phyloP scores from a whole-genome alignment of 2,888 invertebrate genomes.

The Neoaliturus tenellus region DNA sequence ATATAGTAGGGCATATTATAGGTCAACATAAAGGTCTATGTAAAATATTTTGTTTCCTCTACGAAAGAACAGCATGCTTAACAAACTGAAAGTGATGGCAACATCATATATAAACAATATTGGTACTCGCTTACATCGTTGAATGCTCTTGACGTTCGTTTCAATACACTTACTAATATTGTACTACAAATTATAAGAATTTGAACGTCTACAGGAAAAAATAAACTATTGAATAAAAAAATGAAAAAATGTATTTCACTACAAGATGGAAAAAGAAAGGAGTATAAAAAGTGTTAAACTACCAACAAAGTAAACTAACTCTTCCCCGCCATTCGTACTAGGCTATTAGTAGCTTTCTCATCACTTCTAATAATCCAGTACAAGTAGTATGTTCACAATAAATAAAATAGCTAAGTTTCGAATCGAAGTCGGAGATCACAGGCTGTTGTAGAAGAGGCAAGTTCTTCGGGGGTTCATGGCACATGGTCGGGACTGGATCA shows the following conservation, averaged over 20 bases:
- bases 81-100: no score
- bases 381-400: slow-evolving; percentile 9
- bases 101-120: no score
- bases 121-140: no score
- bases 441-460: neutral
- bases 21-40: no score
- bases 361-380: slow-evolving; percentile 35
- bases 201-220: no score
- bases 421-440: neutral
- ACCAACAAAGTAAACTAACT: neutral
- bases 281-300: neutral
- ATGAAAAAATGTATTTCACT: slow-evolving; percentile 19
- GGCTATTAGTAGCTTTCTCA: slow-evolving; percentile 1
- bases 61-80: no score
- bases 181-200: no score
- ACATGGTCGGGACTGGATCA: neutral
- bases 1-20: no score
- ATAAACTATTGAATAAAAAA: neutral
- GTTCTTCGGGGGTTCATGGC: neutral
- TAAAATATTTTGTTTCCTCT: no score
- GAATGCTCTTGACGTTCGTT: no score
- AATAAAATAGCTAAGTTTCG: neutral
- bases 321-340: slow-evolving; percentile 36
- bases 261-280: neutral
- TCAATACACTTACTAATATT: no score